Evolutionary conservation across 37 sponge, comb jelly and placozoan species (phyloP).

Genomic region (Eunapius fragilis): DNA sequence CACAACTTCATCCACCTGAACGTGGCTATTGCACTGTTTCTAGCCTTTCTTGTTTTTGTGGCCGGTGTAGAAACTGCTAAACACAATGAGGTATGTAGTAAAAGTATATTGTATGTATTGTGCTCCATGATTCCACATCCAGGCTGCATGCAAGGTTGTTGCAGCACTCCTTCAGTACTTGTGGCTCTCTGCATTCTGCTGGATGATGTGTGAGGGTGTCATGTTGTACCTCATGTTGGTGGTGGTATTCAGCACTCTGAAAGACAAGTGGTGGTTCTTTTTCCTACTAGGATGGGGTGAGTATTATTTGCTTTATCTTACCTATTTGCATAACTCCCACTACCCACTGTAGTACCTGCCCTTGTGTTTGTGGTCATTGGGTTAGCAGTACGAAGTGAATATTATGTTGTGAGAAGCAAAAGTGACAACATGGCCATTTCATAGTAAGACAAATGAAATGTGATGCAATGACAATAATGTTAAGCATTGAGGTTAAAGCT

Average conservation of each 20-base stretch:
- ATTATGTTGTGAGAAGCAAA: constrained; percentile 27
- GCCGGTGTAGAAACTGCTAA: constrained; percentile 37
- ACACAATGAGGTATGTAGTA: not conserved
- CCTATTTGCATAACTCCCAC: no score
- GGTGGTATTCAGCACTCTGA: constrained; percentile 51
- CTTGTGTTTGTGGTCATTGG: constrained; percentile 45
- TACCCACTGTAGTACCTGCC: constrained; percentile 20
- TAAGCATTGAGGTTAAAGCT: no score
- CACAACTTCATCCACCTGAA: constrained; percentile 63
- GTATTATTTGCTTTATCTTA: no score
- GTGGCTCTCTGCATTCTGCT: constrained; percentile 57
- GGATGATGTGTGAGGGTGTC: constrained; percentile 73
- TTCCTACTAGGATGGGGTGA: constrained; percentile 52
- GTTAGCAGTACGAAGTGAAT: constrained; percentile 12
- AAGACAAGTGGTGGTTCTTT: constrained; percentile 58
- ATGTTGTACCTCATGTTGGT: constrained; percentile 71
- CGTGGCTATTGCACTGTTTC: constrained; percentile 40
- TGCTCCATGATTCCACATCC: no score
- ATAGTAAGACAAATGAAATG: not conserved
- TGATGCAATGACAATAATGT: no score
- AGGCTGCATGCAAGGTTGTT: constrained; percentile 24
- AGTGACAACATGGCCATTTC: not conserved
- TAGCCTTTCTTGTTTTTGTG: constrained; percentile 42
- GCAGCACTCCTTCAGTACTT: constrained; percentile 57
- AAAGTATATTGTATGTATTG: not conserved